Percentiles rank a stretch among this genome's conserved stretches.
Evolutionary conservation across 1,140 invertebrate species (phyloP).

Genomic region (Mactra quadrangularis): DNA sequence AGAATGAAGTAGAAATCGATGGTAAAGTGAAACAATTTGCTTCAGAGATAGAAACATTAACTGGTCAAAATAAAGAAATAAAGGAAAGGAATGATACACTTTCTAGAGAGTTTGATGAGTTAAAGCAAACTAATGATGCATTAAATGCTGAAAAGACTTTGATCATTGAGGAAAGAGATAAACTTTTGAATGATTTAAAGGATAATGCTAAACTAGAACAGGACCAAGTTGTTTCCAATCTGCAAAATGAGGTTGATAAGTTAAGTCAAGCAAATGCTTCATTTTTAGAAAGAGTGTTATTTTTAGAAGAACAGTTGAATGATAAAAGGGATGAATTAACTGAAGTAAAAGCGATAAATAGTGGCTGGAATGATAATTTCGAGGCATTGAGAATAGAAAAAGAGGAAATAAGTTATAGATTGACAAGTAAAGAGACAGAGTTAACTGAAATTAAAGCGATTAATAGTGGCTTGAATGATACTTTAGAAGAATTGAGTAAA

Average conservation of each 20-base stretch:
- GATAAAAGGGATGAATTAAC: not conserved
- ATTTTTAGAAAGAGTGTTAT: not conserved
- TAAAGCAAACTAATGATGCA: not conserved
- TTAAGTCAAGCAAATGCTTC: too few species aligned
- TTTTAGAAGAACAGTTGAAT: not conserved
- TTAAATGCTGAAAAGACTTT: slow-evolving; percentile 23
- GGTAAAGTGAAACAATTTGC: slow-evolving; percentile 19
- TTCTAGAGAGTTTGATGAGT: not conserved
- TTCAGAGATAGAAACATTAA: not conserved
- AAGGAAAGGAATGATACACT: not conserved
- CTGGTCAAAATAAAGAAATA: not conserved
- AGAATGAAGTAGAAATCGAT: slow-evolving; percentile 56
- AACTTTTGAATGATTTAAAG: slow-evolving; percentile 22
- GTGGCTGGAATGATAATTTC: too few species aligned
- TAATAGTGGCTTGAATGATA: not conserved
- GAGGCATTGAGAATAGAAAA: too few species aligned
- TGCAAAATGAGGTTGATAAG: slow-evolving; percentile 21
- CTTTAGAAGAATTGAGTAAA: not conserved
- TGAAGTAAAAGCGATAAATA: not conserved
- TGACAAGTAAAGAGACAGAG: too few species aligned
- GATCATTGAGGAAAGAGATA: slow-evolving; percentile 31
- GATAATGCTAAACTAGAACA: not conserved
- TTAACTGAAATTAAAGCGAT: too few species aligned
- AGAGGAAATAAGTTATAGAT: too few species aligned
- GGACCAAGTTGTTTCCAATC: not conserved